These are phyloP conservation scores for Cephus pulcher DNA, from an alignment of 2,888 invertebrate genomes.

Conservation along the genomic window DNA sequence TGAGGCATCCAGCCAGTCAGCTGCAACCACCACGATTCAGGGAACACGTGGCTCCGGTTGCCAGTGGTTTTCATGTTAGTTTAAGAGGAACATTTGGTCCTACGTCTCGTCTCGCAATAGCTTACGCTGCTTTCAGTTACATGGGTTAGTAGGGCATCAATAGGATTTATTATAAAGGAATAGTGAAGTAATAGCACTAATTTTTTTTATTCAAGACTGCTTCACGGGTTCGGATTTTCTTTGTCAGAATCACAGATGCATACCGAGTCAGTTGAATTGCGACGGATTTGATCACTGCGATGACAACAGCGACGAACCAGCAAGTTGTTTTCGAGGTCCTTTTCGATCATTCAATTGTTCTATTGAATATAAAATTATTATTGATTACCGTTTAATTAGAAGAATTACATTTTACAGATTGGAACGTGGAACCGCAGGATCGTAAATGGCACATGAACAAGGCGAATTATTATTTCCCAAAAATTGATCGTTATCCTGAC, in stretches of 20 bases:
- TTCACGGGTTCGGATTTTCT: constrained; percentile 76
- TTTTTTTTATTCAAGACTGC: constrained; percentile 69
- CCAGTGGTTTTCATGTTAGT: constrained; percentile 77
- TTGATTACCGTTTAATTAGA: neutral
- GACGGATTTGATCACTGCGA: constrained; percentile 84
- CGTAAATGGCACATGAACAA: constrained; percentile 75
- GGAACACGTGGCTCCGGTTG: constrained; percentile 74
- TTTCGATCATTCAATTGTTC: constrained; percentile 12
- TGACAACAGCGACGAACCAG: constrained; percentile 77
- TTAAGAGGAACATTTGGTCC: constrained; percentile 74
- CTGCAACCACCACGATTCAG: constrained; percentile 60
- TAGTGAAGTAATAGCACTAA: neutral
- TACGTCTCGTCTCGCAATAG: constrained; percentile 75
- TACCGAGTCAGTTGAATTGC: constrained; percentile 75
- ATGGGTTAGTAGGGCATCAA: constrained; percentile 68
- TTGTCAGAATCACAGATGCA: constrained; percentile 79
- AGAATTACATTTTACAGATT: constrained; percentile 62
- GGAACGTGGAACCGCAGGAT: constrained; percentile 69
- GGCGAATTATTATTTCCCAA: constrained; percentile 80
- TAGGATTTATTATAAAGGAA: neutral
- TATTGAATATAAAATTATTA: neutral
- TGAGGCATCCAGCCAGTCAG: constrained; percentile 69
- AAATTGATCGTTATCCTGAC: constrained; percentile 75
- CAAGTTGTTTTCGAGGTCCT: constrained; percentile 70
- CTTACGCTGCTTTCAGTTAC: constrained; percentile 78